phyloP scores from a whole-genome alignment of 2,888 invertebrate species.

The Pteria penguin region DNA sequence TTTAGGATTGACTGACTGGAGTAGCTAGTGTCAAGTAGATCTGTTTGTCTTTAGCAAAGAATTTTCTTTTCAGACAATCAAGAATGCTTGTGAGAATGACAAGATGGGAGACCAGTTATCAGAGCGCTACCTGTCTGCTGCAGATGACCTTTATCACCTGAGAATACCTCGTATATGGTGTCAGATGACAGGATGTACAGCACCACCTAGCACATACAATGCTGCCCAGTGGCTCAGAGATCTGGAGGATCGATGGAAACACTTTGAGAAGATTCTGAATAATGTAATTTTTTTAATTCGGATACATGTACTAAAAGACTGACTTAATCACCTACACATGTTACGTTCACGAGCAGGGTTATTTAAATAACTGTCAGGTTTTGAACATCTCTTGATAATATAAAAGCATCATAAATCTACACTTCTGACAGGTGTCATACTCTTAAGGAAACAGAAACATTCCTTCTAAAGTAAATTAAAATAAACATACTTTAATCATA shows the following conservation, averaged over 20 bases:
- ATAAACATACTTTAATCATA: too few relatives aligned
- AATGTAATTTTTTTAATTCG: too few relatives aligned
- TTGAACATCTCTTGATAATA: background rate
- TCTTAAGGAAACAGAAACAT: too few relatives aligned
- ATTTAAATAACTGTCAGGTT: too few relatives aligned
- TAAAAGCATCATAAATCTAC: background rate
- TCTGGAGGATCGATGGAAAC: conserved; percentile 75
- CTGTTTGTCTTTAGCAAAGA: too few relatives aligned
- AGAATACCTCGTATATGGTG: conserved; percentile 78
- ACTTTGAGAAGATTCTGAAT: conserved; percentile 77
- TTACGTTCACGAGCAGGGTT: background rate
- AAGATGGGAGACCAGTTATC: conserved; percentile 75
- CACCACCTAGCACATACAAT: conserved; percentile 75
- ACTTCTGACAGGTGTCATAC: background rate
- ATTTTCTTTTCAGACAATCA: conserved; percentile 69
- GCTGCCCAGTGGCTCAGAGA: conserved; percentile 76
- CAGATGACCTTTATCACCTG: conserved; percentile 76
- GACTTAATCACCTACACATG: too few relatives aligned
- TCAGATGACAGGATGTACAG: conserved; percentile 73
- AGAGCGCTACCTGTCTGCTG: conserved; percentile 71
- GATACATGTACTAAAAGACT: too few relatives aligned
- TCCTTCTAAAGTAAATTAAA: too few relatives aligned
- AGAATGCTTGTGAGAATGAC: conserved; percentile 73
- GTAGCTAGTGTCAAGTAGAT: too few relatives aligned
- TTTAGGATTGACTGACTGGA: too few relatives aligned